A percentile compares a stretch with the other conserved stretches of the same genome.
Conservation (phyloP, 2,113 vertebrate genomes). For the Takifugu flavidus region DNA sequence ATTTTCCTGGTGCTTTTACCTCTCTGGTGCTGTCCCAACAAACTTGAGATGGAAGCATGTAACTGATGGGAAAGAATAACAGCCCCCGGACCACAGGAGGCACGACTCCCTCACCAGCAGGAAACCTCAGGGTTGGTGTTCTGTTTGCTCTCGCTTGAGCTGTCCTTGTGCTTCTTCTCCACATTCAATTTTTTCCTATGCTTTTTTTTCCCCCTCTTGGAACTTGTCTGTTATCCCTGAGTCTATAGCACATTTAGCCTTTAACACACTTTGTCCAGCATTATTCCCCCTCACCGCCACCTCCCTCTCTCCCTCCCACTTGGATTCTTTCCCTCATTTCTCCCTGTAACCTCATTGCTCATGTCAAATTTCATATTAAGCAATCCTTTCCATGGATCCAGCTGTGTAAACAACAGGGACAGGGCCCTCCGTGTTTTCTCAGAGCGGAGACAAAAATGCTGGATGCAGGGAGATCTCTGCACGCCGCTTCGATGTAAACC, state of each 20-base stretch:
- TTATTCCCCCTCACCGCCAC: slow-evolving; percentile 4
- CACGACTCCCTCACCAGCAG: slow-evolving; percentile 44
- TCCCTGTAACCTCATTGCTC: slow-evolving; percentile 52
- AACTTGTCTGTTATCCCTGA: background rate
- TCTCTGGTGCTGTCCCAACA: too few relatives aligned
- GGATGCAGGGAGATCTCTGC: slow-evolving; percentile 44
- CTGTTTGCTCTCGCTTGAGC: slow-evolving; percentile 31
- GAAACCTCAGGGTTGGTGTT: slow-evolving; percentile 47
- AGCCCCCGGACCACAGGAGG: slow-evolving; percentile 61
- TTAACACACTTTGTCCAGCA: slow-evolving; percentile 19
- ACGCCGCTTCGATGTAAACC: slow-evolving; percentile 49
- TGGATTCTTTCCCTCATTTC: slow-evolving; percentile 48
- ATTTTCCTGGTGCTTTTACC: background rate
- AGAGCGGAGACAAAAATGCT: slow-evolving; percentile 50
- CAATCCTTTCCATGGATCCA: slow-evolving; percentile 74
- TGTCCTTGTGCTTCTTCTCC: background rate
- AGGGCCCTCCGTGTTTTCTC: slow-evolving; percentile 59
- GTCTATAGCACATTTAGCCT: slow-evolving; percentile 18
- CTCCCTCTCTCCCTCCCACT: slow-evolving; percentile 28
- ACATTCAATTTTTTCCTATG: background rate
- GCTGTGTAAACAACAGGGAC: slow-evolving; percentile 77
- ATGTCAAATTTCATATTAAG: slow-evolving; percentile 78
- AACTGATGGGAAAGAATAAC: slow-evolving; percentile 55
- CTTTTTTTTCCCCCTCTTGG: background rate
- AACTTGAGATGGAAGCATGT: slow-evolving; percentile 5